Conservation (phyloP, 2,888 invertebrate genomes). For the Luperina testacea region DNA sequence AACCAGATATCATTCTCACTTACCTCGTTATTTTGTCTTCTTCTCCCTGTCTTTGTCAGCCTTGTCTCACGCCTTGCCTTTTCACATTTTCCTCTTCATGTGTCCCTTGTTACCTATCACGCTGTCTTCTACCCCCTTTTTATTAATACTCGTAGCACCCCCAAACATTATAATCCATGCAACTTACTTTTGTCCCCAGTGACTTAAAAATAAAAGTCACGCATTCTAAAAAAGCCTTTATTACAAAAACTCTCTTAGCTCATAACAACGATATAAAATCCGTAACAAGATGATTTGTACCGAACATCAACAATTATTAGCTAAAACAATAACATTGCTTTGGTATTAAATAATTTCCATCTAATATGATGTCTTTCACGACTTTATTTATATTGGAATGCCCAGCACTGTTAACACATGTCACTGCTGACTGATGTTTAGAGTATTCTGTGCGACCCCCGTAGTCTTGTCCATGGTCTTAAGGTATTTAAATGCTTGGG, state of each 20-base stretch:
- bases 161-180: neutral
- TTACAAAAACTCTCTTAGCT: slow-evolving; percentile 84
- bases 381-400: slow-evolving; percentile 84
- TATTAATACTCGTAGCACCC: too few species aligned
- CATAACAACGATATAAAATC: slow-evolving; percentile 81
- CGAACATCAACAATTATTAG: slow-evolving; percentile 72
- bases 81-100: too few species aligned
- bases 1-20: neutral
- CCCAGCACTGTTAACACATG: slow-evolving; percentile 79
- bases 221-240: slow-evolving; percentile 80
- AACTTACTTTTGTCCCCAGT: neutral
- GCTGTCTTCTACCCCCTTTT: neutral
- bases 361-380: slow-evolving; percentile 82
- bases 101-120: neutral
- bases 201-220: slow-evolving; percentile 55
- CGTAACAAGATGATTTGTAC: slow-evolving; percentile 76
- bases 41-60: too few species aligned
- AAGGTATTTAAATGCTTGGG: slow-evolving; percentile 85
- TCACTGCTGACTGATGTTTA: slow-evolving; percentile 53
- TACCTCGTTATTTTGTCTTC: neutral
- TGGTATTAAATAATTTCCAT: slow-evolving; percentile 70
- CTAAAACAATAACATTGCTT: slow-evolving; percentile 69
- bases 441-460: slow-evolving; percentile 47
- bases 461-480: slow-evolving; percentile 63
- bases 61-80: too few species aligned